Evolutionary conservation across 2,888 invertebrate genomes (phyloP), one percentile per base, ranked within the genome.

Genomic region (Zaprionus obscuricornis): DNA sequence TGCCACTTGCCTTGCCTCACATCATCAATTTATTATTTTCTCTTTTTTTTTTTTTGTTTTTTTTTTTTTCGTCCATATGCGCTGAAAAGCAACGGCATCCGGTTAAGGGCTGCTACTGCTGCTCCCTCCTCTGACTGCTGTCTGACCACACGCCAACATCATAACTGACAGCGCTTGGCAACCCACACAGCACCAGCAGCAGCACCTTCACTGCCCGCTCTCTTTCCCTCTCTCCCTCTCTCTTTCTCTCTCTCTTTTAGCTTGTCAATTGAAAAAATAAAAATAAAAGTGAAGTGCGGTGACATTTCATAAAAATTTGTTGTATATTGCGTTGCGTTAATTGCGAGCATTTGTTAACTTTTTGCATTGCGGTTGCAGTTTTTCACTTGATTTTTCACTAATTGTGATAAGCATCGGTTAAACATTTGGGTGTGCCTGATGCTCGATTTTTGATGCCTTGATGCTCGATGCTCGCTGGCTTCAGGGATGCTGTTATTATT

Each of bases 1-100:
- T 82, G 70, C 64, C 85, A 81, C 85, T 79, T 83, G 79, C 65
- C n/a, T n/a, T n/a, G n/a, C n/a, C n/a, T 82, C 72, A 69, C 79
- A 73, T 85, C 79, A 85, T 85, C 85, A 85, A 75, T 81, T n/a
- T n/a, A n/a, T n/a, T n/a, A n/a, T n/a, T n/a, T n/a, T n/a, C n/a
- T n/a, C n/a, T n/a, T n/a, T n/a, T n/a, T n/a, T n/a, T n/a, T n/a
- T n/a, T n/a, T n/a, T n/a, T n/a, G n/a, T n/a, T n/a, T n/a, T n/a
- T n/a, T n/a, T n/a, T n/a, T n/a, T n/a, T 83, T 83, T 55, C 50
- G 75, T 78, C 76, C 79, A 81, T 81, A 81, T 81, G 79, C 70
- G 75, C 79, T 24, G 40, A 39, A 65, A 65, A 69, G 55, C 71
- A 57, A 42, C 54, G 51, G 31, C 62, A 66, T 56, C 57, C 57